Conservation (phyloP, 1,140 invertebrate genomes). For the Bombus terrestris region DNA sequence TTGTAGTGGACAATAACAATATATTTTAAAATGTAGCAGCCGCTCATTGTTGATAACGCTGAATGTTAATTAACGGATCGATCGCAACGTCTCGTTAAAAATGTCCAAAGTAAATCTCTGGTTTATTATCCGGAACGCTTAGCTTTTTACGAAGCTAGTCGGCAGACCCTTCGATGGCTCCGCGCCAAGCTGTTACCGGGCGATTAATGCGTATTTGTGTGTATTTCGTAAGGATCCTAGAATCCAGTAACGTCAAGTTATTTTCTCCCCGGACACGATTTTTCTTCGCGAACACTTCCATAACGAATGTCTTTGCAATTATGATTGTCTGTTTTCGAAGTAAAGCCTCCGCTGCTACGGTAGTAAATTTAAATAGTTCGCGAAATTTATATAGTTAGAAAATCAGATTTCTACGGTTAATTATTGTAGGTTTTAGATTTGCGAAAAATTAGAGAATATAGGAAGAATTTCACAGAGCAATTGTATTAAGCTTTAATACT, state of each 20-base stretch:
- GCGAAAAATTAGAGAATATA: no score
- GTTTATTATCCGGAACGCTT: constrained; percentile 80
- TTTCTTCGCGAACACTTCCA: not conserved
- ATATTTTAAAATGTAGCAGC: not conserved
- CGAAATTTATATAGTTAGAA: not conserved
- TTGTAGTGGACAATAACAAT: not conserved
- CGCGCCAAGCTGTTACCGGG: constrained; percentile 72
- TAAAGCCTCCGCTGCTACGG: no score
- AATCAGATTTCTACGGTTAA: no score
- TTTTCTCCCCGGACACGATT: not conserved
- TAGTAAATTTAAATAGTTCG: not conserved
- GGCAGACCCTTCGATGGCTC: constrained; percentile 78
- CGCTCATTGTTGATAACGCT: not conserved
- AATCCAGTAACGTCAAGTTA: constrained; percentile 63
- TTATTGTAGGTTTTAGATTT: no score
- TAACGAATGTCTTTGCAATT: constrained; percentile 16
- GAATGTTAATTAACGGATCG: constrained; percentile 71
- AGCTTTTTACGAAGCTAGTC: constrained; percentile 73
- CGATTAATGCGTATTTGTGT: constrained; percentile 79
- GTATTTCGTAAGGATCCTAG: constrained; percentile 73
- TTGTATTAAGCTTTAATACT: no score
- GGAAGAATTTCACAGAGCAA: no score
- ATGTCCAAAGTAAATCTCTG: constrained; percentile 73
- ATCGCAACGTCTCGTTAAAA: constrained; percentile 72
- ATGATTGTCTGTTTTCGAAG: not conserved